Percentiles rank a stretch among this genome's conserved stretches.
Conservation (phyloP, 2,797 vertebrate genomes). For the Loris lydekkerianus region DNA sequence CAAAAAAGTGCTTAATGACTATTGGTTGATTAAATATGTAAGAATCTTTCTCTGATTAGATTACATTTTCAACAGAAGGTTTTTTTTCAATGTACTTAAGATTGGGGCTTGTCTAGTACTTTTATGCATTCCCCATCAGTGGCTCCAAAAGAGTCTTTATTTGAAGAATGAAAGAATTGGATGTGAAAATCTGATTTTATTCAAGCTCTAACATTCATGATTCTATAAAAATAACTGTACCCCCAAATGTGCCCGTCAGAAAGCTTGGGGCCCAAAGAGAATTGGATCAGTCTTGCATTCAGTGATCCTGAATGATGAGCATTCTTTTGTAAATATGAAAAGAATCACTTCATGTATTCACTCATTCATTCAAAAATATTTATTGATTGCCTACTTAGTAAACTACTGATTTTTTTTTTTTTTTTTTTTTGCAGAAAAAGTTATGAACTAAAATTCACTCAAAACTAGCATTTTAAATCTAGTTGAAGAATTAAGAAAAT, state of each 20-base stretch:
- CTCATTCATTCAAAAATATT: conserved; percentile 11
- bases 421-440: background rate
- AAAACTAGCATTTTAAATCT: conserved; percentile 1
- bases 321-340: conserved; percentile 22
- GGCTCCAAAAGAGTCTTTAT: background rate
- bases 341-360: conserved; percentile 13
- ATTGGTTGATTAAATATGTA: background rate
- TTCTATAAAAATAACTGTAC: background rate
- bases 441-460: background rate
- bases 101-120: background rate
- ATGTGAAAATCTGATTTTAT: background rate
- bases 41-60: background rate
- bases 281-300: background rate
- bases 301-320: background rate
- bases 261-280: background rate
- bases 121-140: background rate
- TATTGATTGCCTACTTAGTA: conserved; percentile 16
- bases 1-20: background rate
- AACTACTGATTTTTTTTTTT: background rate
- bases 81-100: background rate
- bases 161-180: background rate
- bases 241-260: background rate
- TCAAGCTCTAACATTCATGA: background rate
- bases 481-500: background rate
- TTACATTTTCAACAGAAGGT: background rate